Evolutionary conservation across 2,797 vertebrate genomes (phyloP), one percentile per base, ranked within the genome.

Genomic region (Syngnathus rostellatus): DNA sequence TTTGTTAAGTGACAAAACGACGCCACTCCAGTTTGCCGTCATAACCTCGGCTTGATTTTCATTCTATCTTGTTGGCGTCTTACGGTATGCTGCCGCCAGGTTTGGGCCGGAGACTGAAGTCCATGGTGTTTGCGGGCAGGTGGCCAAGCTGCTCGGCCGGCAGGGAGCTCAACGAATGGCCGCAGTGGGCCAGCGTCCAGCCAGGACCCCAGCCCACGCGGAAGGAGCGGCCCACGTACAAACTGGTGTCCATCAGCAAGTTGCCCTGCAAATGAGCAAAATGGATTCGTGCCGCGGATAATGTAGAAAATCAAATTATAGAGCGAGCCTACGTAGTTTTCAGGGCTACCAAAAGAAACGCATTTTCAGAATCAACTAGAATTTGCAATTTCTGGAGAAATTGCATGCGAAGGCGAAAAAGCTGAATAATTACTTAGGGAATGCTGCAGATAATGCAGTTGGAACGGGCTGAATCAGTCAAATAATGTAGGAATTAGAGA

Each of bases 121-220:
- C 50, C 0, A 75, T 89, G 69, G 87, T 40, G 0, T 68, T 0
- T 0, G 0, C 40, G 5, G 55, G 37, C 7, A 92, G 63, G 0
- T 37, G 77, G 1, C 88, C 77, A 0, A 87, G 82, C 4, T 48
- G 63, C 54, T 64, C 69, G 40, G 70, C 60, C 0, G 48, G 31
- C 0, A 61, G 51, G 0, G 72, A 73, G 51, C 81, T 68, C 21
- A 97, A 31, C 1, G 23, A 77, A 0, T 92, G 82, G 2, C 95
- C 97, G 6, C 84, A 90, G 66, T 98, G 93, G 8, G 82, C 92
- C 12, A 98, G 85, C 0, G 83, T 92, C 94, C 95, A 97, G 76
- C 92, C 89, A 6, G 96, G 95, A 0, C 94, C 97, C 97, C 97
- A 99, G 0, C 97, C 95, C 0, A 95, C 93, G 0, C 95, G 86